Conservation (phyloP, 2,888 invertebrate genomes). For the Orchesella flavescens region DNA sequence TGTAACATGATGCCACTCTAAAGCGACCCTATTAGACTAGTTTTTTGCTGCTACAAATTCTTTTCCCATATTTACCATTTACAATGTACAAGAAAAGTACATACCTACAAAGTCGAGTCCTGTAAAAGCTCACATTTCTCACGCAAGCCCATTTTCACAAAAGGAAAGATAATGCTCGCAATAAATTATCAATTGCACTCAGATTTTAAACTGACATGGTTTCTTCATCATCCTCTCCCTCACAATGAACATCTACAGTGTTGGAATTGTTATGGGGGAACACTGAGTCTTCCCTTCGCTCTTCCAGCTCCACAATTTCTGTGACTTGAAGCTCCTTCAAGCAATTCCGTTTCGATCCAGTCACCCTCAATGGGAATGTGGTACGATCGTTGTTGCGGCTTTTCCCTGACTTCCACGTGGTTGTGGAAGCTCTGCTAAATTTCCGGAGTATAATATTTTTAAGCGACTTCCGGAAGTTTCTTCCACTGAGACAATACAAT, state of each 20-base stretch:
- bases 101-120: too few species aligned
- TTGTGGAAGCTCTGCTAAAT: constrained; percentile 7
- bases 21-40: too few species aligned
- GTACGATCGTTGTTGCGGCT: not conserved
- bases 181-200: constrained; percentile 19
- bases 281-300: constrained; percentile 7
- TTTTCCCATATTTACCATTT: too few species aligned
- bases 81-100: too few species aligned
- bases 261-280: constrained; percentile 9
- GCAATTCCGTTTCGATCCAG: constrained; percentile 1
- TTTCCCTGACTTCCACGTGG: constrained; percentile 9
- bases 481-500: constrained; percentile 86
- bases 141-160: constrained; percentile 3
- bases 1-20: too few species aligned
- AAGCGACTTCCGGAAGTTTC: constrained; percentile 83
- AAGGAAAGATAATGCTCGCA: constrained; percentile 19
- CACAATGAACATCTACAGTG: not conserved
- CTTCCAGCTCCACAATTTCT: constrained; percentile 43
- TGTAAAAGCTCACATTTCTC: constrained; percentile 36
- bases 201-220: constrained; percentile 17
- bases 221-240: constrained; percentile 5
- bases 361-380: not conserved
- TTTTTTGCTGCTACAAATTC: too few species aligned
- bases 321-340: constrained; percentile 32
- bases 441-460: constrained; percentile 48